Conservation (phyloP, 2,113 vertebrate genomes). For the Dasyornis broadbenti region DNA sequence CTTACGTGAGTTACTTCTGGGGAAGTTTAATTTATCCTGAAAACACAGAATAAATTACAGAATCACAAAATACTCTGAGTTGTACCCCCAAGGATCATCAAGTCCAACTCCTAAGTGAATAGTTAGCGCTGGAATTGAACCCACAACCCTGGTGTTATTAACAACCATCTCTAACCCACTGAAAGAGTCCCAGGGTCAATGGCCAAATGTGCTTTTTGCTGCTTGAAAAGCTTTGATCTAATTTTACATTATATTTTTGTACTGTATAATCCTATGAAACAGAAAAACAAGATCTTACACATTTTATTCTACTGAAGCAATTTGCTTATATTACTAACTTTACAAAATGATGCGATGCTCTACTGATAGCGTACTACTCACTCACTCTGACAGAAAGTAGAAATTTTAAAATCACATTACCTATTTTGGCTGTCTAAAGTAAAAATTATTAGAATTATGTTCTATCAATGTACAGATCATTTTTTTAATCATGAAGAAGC, state of each 20-base stretch:
- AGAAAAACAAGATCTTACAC: not conserved
- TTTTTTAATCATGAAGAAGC: conserved; percentile 26
- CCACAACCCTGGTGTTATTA: not conserved
- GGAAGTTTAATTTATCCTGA: not conserved
- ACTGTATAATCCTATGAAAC: not conserved
- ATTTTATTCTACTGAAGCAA: not conserved
- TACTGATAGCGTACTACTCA: not conserved
- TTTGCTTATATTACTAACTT: not conserved
- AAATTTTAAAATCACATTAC: not conserved
- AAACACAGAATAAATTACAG: not conserved
- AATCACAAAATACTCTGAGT: not conserved
- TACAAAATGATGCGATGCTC: not conserved
- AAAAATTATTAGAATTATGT: not conserved
- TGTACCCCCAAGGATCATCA: not conserved
- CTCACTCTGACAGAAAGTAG: not conserved
- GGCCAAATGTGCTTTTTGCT: not conserved
- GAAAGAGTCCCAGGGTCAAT: not conserved
- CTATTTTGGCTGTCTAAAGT: not conserved
- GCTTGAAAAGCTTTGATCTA: not conserved
- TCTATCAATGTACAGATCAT: conserved; percentile 12
- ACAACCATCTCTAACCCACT: not conserved
- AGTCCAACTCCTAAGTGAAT: not conserved
- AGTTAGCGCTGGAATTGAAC: not conserved
- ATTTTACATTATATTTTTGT: not conserved
- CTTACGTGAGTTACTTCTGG: not conserved